These are phyloP conservation scores for Gymnobelideus leadbeateri DNA, from an alignment of 2,113 vertebrate species.

Conservation along the genomic window DNA sequence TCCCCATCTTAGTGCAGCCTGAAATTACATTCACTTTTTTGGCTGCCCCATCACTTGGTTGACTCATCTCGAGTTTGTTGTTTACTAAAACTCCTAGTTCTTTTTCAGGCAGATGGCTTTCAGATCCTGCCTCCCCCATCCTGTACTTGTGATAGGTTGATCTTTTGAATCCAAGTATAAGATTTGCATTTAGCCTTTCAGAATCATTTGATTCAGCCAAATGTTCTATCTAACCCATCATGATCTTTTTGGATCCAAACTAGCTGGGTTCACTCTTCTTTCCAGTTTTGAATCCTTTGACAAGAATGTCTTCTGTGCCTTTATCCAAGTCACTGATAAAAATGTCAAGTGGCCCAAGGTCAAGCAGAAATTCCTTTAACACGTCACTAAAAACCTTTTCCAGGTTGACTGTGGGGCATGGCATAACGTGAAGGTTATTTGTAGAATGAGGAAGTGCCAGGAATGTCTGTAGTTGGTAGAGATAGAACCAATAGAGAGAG, in stretches of 20 bases:
- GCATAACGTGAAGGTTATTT: not conserved
- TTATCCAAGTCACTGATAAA: not conserved
- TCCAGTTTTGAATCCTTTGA: not conserved
- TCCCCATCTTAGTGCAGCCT: not conserved
- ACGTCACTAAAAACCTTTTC: not conserved
- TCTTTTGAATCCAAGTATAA: not conserved
- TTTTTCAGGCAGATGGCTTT: constrained; percentile 6
- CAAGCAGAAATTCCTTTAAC: not conserved
- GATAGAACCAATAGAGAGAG: not conserved
- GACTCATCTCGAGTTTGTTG: not conserved
- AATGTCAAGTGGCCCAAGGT: not conserved
- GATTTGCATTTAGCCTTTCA: not conserved
- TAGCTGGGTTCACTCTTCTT: not conserved
- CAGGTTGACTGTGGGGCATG: not conserved
- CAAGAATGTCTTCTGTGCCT: not conserved
- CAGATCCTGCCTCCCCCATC: not conserved
- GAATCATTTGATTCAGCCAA: not conserved
- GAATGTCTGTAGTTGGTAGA: not conserved
- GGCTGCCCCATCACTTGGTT: not conserved
- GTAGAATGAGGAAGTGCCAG: not conserved
- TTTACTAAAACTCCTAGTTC: not conserved
- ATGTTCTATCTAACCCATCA: not conserved
- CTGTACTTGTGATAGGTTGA: not conserved
- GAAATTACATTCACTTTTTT: not conserved
- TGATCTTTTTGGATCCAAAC: not conserved